Evolutionary conservation across 1,140 invertebrate species (phyloP).

Genomic region (Drosophila erecta): DNA sequence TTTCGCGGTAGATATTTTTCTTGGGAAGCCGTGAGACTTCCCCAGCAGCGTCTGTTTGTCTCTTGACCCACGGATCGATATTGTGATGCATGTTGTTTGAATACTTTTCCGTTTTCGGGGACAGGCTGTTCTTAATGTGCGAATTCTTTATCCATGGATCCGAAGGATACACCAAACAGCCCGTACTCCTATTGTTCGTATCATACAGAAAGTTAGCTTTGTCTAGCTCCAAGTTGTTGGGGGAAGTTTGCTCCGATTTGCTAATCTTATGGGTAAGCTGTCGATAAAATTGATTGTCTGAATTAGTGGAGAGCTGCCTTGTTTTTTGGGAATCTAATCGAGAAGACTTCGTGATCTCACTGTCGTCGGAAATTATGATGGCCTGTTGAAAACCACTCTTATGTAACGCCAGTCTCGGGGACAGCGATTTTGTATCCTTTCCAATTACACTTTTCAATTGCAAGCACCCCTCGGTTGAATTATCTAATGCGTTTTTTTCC

Average conservation of each 20-base stretch:
- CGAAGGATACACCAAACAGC: conserved; percentile 72
- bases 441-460: conserved; percentile 31
- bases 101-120: conserved; percentile 22
- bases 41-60: conserved; percentile 30
- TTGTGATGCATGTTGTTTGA: conserved; percentile 21
- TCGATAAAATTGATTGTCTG: conserved; percentile 57
- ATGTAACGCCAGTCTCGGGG: conserved; percentile 32
- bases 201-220: conserved; percentile 60
- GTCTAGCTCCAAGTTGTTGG: conserved; percentile 69
- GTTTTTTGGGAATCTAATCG: conserved; percentile 11
- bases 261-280: conserved; percentile 54
- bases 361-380: conserved; percentile 50
- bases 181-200: conserved; percentile 70
- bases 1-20: conserved; percentile 37
- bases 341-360: conserved; percentile 19
- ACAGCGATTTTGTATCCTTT: conserved; percentile 21
- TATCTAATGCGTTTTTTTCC: conserved; percentile 9
- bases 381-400: conserved; percentile 41
- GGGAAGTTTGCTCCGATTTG: conserved; percentile 82
- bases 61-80: conserved; percentile 70
- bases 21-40: conserved; percentile 14
- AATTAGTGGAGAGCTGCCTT: conserved; percentile 20
- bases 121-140: conserved; percentile 23
- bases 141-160: conserved; percentile 84
- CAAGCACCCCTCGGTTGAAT: conserved; percentile 11